A percentile compares a stretch with the other conserved stretches of the same genome.
Conservation (phyloP, 2,113 vertebrate species). For the Leucoraja erinaceus region DNA sequence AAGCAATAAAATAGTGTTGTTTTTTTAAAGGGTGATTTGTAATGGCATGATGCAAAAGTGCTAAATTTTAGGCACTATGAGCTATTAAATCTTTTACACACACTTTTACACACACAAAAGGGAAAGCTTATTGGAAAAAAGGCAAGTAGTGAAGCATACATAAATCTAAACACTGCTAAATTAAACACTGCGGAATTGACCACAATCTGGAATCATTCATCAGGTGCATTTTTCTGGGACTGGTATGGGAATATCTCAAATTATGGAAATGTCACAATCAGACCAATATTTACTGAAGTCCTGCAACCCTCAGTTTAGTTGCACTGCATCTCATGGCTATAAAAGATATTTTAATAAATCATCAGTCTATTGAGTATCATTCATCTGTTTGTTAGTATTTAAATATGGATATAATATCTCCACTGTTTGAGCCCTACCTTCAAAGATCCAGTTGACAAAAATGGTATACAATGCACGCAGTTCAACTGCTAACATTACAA, state of each 20-base stretch:
- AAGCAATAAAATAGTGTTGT: too few relatives aligned
- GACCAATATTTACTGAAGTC: neutral
- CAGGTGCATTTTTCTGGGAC: neutral
- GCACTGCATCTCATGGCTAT: neutral
- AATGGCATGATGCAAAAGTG: neutral
- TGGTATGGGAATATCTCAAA: neutral
- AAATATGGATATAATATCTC: neutral
- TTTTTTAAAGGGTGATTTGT: neutral
- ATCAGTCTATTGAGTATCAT: conserved; percentile 21
- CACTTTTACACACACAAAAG: neutral
- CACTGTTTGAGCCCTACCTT: conserved; percentile 45
- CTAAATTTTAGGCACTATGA: neutral
- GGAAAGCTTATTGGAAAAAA: neutral
- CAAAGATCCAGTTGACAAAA: conserved; percentile 39
- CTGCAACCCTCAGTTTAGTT: neutral
- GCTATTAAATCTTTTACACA: neutral
- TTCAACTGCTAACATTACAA: conserved; percentile 39
- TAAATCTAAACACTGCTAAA: neutral
- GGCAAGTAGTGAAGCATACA: neutral
- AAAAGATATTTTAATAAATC: neutral
- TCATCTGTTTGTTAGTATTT: conserved; percentile 15
- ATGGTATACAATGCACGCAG: conserved; percentile 42
- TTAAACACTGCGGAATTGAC: neutral
- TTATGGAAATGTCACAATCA: conserved; percentile 11
- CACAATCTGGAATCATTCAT: neutral